These are phyloP conservation scores for Platorchestia sp. DNA, from an alignment of 1,140 invertebrate species.

Conservation along the genomic window DNA sequence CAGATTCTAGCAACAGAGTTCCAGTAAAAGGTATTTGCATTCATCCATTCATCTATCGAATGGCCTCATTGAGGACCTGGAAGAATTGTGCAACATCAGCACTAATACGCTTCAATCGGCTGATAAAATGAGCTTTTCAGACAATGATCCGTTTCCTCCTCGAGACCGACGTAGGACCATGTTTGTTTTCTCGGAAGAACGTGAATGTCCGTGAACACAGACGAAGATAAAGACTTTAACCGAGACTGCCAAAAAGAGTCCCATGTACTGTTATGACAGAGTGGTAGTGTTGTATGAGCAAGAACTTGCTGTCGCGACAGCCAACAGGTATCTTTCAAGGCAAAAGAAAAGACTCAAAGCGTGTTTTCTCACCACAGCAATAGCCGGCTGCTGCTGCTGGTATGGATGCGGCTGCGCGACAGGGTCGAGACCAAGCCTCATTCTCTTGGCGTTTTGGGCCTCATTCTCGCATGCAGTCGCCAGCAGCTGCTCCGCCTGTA, in stretches of 20 bases:
- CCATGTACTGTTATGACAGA: too few relatives aligned
- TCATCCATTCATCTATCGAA: neutral
- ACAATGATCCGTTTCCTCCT: neutral
- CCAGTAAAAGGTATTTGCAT: neutral
- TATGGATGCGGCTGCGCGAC: slow-evolving; percentile 81
- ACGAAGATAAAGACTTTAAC: neutral
- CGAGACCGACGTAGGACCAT: neutral
- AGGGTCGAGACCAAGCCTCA: slow-evolving; percentile 94
- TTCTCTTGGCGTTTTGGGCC: slow-evolving; percentile 95
- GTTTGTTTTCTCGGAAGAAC: neutral
- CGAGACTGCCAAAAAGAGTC: neutral
- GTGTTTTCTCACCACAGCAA: neutral
- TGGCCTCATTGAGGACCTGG: neutral
- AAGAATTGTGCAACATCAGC: neutral
- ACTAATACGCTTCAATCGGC: neutral
- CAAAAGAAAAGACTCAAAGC: neutral
- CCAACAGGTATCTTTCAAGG: too few relatives aligned
- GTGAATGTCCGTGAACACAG: too few relatives aligned
- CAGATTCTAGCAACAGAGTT: neutral
- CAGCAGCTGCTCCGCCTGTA: slow-evolving; percentile 95
- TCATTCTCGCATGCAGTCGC: slow-evolving; percentile 97
- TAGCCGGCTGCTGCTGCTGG: slow-evolving; percentile 48
- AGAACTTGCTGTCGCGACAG: too few relatives aligned
- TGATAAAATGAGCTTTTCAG: neutral
- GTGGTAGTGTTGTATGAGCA: neutral